phyloP scores from a whole-genome alignment of 2,113 vertebrate genomes.

The Actenoides lindsayi region DNA sequence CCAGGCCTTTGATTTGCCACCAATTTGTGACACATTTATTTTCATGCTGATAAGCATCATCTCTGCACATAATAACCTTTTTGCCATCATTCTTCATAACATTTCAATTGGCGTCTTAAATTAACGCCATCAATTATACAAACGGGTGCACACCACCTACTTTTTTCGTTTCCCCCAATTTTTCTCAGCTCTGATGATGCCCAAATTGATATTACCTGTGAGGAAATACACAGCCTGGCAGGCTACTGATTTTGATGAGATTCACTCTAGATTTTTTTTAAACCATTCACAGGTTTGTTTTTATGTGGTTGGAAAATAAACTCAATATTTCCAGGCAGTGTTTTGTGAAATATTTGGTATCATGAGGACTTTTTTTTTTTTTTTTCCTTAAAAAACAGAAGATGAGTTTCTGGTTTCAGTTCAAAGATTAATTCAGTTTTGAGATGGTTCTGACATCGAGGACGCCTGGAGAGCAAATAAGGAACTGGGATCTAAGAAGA shows the following conservation, averaged over 20 bases:
- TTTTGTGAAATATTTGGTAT: not conserved
- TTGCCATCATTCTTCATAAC: not conserved
- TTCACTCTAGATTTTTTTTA: not conserved
- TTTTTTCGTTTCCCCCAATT: not conserved
- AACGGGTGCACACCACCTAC: not conserved
- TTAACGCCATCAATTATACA: not conserved
- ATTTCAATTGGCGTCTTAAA: not conserved
- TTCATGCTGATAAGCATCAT: not conserved
- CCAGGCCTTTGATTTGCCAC: not conserved
- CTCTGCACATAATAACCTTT: not conserved
- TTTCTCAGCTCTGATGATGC: not conserved
- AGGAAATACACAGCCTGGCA: not conserved
- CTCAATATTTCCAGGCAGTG: not conserved
- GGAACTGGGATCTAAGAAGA: not conserved
- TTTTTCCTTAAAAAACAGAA: not conserved
- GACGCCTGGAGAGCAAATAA: not conserved
- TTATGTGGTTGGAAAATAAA: not conserved
- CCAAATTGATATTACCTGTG: not conserved
- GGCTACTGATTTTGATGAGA: not conserved
- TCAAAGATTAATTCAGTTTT: not conserved
- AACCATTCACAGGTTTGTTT: not conserved
- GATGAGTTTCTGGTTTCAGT: not conserved
- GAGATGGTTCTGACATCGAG: not conserved
- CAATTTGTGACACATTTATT: not conserved
- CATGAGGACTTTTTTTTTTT: rapidly evolving